Evolutionary conservation across 2,797 vertebrate species (phyloP).

Genomic region (Mycteria americana): DNA sequence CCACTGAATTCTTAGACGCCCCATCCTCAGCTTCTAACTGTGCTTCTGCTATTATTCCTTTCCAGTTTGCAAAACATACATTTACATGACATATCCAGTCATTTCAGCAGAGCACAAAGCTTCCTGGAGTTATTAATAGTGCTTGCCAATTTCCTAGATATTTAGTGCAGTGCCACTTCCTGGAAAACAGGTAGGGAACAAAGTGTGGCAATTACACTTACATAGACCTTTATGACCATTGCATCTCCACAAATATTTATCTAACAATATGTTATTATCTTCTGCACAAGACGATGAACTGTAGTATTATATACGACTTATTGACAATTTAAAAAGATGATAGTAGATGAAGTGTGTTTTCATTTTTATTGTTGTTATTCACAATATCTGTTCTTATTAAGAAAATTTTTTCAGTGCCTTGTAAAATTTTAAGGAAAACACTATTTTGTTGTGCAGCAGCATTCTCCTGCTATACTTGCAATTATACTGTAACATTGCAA

Average conservation of each 20-base stretch:
- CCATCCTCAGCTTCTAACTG: neutral
- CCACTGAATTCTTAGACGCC: neutral
- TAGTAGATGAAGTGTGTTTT: neutral
- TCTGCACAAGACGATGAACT: neutral
- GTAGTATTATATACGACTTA: neutral
- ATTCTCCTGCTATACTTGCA: neutral
- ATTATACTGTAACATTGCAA: neutral
- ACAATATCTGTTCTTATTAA: neutral
- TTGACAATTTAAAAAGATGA: neutral
- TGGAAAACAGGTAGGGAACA: slow-evolving; percentile 12
- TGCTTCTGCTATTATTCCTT: slow-evolving; percentile 24
- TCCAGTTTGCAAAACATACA: slow-evolving; percentile 6
- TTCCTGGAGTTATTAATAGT: neutral
- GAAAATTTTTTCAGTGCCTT: neutral
- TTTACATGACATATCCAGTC: neutral
- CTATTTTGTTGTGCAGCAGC: neutral
- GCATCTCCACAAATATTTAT: slow-evolving; percentile 19
- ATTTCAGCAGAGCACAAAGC: slow-evolving; percentile 15
- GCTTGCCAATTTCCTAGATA: neutral
- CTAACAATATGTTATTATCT: neutral
- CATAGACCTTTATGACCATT: neutral
- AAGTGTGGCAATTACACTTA: neutral
- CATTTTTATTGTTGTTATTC: neutral
- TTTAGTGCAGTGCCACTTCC: neutral
- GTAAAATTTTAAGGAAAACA: neutral